A percentile compares a stretch with the other conserved stretches of the same genome.
Evolutionary conservation across 2,888 invertebrate species (phyloP).

Genomic region (Thysanoteuthis rhombus): DNA sequence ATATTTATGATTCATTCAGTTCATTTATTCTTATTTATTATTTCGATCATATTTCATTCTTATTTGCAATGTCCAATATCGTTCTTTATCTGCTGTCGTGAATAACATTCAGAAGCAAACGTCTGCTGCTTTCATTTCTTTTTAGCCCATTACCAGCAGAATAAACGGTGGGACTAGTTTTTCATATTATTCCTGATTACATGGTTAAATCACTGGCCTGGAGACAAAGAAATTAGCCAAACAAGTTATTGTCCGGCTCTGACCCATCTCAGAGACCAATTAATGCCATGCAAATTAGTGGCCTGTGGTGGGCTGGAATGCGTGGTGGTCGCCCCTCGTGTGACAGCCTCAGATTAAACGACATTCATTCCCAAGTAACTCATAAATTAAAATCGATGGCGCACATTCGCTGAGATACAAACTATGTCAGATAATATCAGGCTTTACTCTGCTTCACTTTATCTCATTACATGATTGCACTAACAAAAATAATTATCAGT

Average conservation of each 20-base stretch:
- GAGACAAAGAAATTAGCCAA: slow-evolving; percentile 12
- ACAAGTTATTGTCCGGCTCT: background rate
- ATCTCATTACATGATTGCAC: background rate
- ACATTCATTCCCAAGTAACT: background rate
- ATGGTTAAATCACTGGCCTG: background rate
- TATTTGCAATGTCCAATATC: background rate
- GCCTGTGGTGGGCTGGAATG: background rate
- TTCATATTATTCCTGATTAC: background rate
- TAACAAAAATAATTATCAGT: slow-evolving; percentile 12
- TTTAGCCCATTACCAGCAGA: background rate
- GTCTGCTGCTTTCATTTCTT: background rate
- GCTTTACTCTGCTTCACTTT: background rate
- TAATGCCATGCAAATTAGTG: background rate
- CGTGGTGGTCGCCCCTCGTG: background rate
- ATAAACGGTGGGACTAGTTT: background rate
- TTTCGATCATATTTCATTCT: background rate
- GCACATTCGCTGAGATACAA: background rate
- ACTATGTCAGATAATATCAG: slow-evolving; percentile 12
- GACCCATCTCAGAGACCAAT: background rate
- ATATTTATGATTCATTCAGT: background rate
- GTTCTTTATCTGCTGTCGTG: background rate
- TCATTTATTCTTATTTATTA: background rate
- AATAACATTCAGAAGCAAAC: background rate
- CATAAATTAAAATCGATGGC: background rate
- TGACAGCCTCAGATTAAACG: slow-evolving; percentile 12